Evolutionary conservation across 30 jellyfish, hydroid and myxozoan genomes (phyloP), one percentile per base, ranked within the genome.

Genomic region (Cassiopea xamachana): DNA sequence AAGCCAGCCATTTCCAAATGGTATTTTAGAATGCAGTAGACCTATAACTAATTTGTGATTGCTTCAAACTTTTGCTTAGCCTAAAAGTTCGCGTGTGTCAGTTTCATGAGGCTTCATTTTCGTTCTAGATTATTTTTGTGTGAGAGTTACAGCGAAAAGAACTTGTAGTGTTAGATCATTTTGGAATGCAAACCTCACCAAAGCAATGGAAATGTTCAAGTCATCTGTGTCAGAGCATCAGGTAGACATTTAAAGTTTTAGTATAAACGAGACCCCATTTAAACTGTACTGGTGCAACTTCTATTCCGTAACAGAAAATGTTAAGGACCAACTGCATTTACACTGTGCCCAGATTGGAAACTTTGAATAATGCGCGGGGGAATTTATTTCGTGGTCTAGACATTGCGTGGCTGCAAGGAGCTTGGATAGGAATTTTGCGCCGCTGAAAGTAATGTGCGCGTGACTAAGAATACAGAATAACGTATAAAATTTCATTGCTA

Each of bases 181-280:
- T 80, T 80, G 89, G 89, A 70, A 80, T 59, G 89, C 46, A 1
- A 46, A 62, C 46, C 76, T 80, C 27, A 13, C 79, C 44, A 78
- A 70, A 80, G 69, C 68, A 2, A 80, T 45, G 19, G 71, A 80
- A 80, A 18, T 61, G 46, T 47, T 61, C 48, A 10, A 60, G 60
- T 61, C 80, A 10, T 61, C 80, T 2, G 44, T 15, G 1, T 1
- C 44, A 16, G 50, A 70, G 60, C 7, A 60, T 16, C 79, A 62
- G 55, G 87, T 78, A 74, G 7, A 59, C 0, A 46, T 9, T 51
- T 75, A 46, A 13, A 19, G 45, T 10, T 51, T 18, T 14, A 15
- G 61, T 18, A 45, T 48, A 1, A 69, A 16, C 19, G 9, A 1
- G 46, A 18, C 10, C 13, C 13, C 69, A 58, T 58, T 58, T 13